These are phyloP conservation scores for Sebastes steindachneri DNA, from an alignment of 2,797 vertebrate species.

Conservation along the genomic window DNA sequence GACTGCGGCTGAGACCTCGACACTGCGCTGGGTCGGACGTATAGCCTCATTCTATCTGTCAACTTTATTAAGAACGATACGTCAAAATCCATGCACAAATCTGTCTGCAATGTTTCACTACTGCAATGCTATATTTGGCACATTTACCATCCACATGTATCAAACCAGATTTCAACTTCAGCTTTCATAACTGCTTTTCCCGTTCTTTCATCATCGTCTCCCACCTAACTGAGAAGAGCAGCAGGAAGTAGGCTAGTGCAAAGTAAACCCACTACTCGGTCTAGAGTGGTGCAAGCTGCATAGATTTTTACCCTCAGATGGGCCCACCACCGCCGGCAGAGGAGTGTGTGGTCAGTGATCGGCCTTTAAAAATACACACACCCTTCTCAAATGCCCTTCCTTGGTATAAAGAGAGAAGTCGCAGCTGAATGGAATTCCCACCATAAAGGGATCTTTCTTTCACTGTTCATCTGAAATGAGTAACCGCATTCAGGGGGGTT, in stretches of 20 bases:
- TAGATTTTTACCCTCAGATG: conserved; percentile 50
- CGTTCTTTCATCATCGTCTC: conserved; percentile 28
- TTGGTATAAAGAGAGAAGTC: conserved; percentile 53
- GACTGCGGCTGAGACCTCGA: conserved; percentile 16
- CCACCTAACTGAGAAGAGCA: not conserved
- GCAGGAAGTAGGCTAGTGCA: conserved; percentile 6
- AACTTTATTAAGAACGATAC: conserved; percentile 7
- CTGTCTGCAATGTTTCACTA: not conserved
- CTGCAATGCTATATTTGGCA: not conserved
- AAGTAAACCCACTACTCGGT: conserved; percentile 17
- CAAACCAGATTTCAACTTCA: not conserved
- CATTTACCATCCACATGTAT: not conserved
- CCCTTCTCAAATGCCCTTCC: conserved; percentile 74
- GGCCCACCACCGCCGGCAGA: conserved; percentile 47
- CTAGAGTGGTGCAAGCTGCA: conserved; percentile 19
- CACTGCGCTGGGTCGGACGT: not conserved
- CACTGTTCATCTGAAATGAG: conserved; percentile 53
- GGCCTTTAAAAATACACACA: conserved; percentile 76
- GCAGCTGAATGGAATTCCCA: conserved; percentile 57
- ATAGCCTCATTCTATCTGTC: conserved; percentile 3
- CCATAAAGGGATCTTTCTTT: conserved; percentile 75
- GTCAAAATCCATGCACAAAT: conserved; percentile 2
- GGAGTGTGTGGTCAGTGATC: conserved; percentile 74
- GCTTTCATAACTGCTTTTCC: conserved; percentile 6
- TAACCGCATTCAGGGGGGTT: conserved; percentile 34